Evolutionary conservation across 2,888 invertebrate species (phyloP), one percentile per base, ranked within the genome.

Genomic region (Seira ritae): DNA sequence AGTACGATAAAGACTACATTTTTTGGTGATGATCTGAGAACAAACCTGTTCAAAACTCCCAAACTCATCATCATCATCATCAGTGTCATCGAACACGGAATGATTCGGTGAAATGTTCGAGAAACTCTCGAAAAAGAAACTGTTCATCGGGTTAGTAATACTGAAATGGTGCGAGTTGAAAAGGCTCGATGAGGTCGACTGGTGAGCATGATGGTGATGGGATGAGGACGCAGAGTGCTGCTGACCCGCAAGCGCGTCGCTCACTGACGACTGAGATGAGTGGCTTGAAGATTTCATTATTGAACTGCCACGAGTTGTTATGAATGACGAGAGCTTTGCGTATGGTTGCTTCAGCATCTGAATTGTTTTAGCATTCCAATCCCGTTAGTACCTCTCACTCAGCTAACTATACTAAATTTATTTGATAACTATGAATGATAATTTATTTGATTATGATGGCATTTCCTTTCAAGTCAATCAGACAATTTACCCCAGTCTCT

Each of bases 301-400:
- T 22, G 77, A 77, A 69, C 77, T 77, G 1, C 77, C 77, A 17
- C 77, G 95, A 92, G 96, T 96, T 95, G 96, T 96, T 94, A 97
- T 95, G 93, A 97, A 96, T 93, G 95, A 96, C 95, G 96, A 96
- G 94, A 97, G 95, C 95, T 97, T 97, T 93, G 95, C 96, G 93
- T 96, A 97, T 91, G 97, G 97, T 92, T 97, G 96, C 95, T 97
- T 97, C 94, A 97, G 95, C 93, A 96, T 95, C 97, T 97, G 93
- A 92, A 91, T 66, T 19, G 37, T 67, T 55, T 17, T 17, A 31
- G 31, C 31, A 50, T 50, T 50, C 50, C 50, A 50, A 50, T 50
- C 50, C 6, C 50, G 50, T 50, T 50, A 50, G 31, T 31, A 31
- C 31, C 31, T 31, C 31, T 31, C 31, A 31, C 31, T 31, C 31